Evolutionary conservation across 2,888 invertebrate genomes (phyloP).

Genomic region (Xanthia icteritia): DNA sequence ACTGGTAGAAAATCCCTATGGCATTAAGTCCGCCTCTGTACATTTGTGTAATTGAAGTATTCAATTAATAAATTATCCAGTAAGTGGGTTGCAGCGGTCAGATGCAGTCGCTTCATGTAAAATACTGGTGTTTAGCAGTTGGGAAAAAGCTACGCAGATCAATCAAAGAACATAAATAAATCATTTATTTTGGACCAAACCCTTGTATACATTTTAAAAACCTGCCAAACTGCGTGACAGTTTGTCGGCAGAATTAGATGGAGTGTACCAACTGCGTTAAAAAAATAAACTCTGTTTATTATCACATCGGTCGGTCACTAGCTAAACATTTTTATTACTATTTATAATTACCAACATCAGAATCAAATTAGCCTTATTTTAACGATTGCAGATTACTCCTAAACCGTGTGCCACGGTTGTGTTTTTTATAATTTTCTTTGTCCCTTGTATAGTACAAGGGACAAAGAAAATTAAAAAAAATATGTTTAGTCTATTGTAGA

Average conservation of each 20-base stretch:
- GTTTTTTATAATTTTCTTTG: too few species aligned
- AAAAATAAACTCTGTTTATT: not conserved
- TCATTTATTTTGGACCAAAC: too few species aligned
- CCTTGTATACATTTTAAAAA: too few species aligned
- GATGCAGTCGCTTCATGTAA: too few species aligned
- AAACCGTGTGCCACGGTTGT: not conserved
- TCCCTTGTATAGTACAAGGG: not conserved
- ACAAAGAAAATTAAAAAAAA: not conserved
- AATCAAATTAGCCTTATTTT: slow-evolving; percentile 2
- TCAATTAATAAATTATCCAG: too few species aligned
- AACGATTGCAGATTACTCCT: not conserved
- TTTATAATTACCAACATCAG: not conserved
- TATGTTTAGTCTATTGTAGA: not conserved
- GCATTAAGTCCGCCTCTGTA: too few species aligned
- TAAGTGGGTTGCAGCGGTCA: too few species aligned
- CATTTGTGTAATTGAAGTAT: too few species aligned
- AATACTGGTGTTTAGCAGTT: too few species aligned
- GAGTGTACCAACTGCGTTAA: not conserved
- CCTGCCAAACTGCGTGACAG: too few species aligned
- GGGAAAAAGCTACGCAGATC: not conserved
- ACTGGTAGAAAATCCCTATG: too few species aligned
- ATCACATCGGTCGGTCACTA: not conserved
- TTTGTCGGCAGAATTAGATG: not conserved
- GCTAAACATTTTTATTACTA: not conserved
- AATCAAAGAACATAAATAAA: not conserved